Evolutionary conservation across 1,140 invertebrate genomes (phyloP).

Genomic region (Alviniconcha marisindica): DNA sequence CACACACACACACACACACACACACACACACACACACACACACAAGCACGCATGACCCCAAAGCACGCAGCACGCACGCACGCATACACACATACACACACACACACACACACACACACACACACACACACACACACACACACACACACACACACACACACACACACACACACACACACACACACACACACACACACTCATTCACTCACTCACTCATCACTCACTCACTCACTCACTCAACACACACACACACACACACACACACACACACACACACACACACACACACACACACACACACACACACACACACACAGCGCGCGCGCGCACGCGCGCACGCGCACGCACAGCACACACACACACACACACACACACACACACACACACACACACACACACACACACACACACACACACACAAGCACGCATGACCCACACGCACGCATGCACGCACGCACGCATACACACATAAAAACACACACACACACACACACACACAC

Average conservation of each 20-base stretch:
- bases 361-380: too few relatives aligned
- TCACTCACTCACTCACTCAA: too few relatives aligned
- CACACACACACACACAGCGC: too few relatives aligned
- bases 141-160: too few relatives aligned
- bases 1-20: conserved; percentile 12
- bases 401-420: background rate
- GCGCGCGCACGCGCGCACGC: too few relatives aligned
- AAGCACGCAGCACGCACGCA: background rate
- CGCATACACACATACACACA: conserved; percentile 14
- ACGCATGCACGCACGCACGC: too few relatives aligned
- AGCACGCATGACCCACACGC: background rate
- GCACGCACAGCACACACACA: background rate
- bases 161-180: background rate
- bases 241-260: background rate
- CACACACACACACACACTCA: background rate
- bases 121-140: background rate
- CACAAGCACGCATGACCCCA: background rate
- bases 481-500: too few relatives aligned
- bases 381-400: background rate
- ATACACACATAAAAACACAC: too few relatives aligned
- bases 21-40: conserved; percentile 21
- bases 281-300: background rate
- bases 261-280: background rate
- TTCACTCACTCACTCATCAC: too few relatives aligned
- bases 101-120: background rate